phyloP scores from a whole-genome alignment of 2,797 vertebrate species.

The Arnoldichthys spilopterus region DNA sequence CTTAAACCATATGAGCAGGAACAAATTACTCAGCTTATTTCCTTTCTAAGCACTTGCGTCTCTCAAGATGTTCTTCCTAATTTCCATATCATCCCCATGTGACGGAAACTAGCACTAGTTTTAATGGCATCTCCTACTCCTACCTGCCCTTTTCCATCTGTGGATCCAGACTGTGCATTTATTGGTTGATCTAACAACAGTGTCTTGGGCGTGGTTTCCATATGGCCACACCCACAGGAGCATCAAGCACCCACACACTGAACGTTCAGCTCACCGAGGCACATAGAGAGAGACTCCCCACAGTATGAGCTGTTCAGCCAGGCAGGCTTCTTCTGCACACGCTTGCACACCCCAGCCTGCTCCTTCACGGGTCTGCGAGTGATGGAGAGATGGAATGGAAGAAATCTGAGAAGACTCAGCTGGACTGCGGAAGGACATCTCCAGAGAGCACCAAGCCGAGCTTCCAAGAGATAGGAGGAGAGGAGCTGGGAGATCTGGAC shows the following conservation, averaged over 20 bases:
- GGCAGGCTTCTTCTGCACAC: not conserved
- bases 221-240: constrained; percentile 5
- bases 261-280: too few species aligned
- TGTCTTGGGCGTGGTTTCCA: constrained; percentile 39
- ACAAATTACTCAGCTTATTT: too few species aligned
- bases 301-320: not conserved
- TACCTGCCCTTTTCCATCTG: too few species aligned
- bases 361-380: not conserved
- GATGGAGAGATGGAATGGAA: constrained; percentile 24
- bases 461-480: constrained; percentile 26
- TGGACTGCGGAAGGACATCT: constrained; percentile 18
- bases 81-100: too few species aligned
- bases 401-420: constrained; percentile 17
- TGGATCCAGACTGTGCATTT: too few species aligned
- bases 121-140: too few species aligned
- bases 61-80: too few species aligned
- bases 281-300: constrained; percentile 15
- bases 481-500: not conserved
- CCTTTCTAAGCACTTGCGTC: too few species aligned
- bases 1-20: too few species aligned
- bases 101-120: too few species aligned
- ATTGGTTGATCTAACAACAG: too few species aligned
- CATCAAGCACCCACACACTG: constrained; percentile 20
- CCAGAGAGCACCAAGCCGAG: not conserved
- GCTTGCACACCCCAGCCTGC: not conserved